Evolutionary conservation across 23 tunicate genomes (phyloP).

Genomic region (Ascidia mentula): DNA sequence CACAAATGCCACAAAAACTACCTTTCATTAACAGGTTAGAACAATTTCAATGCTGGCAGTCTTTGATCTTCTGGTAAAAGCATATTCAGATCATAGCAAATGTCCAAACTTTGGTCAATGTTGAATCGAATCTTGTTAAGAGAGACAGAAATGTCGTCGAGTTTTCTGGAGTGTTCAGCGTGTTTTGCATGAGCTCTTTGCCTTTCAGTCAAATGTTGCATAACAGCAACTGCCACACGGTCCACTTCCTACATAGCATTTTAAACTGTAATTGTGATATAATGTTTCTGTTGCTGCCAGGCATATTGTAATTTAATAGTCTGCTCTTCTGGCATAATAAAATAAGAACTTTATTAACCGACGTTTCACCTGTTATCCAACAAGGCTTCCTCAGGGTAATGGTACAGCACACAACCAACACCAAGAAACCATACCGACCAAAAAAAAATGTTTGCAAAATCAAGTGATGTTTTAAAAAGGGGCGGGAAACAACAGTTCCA

Average conservation of each 20-base stretch:
- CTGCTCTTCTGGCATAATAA: too few species aligned
- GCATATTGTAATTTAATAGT: too few species aligned
- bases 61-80: slow-evolving; percentile 47
- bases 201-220: slow-evolving; percentile 70
- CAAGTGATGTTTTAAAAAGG: too few species aligned
- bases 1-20: neutral
- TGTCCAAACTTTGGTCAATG: slow-evolving; percentile 37
- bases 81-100: slow-evolving; percentile 67
- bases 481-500: too few species aligned
- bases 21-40: neutral
- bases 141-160: slow-evolving; percentile 67
- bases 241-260: slow-evolving; percentile 95
- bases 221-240: slow-evolving; percentile 34
- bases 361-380: too few species aligned
- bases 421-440: neutral
- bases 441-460: neutral
- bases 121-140: slow-evolving; percentile 57
- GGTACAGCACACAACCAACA: too few species aligned
- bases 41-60: slow-evolving; percentile 15
- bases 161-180: slow-evolving; percentile 64
- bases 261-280: too few species aligned
- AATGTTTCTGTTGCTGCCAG: too few species aligned
- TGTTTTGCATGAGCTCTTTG: slow-evolving; percentile 75
- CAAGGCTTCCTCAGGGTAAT: too few species aligned
- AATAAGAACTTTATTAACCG: too few species aligned